These are phyloP conservation scores for Drosophila guanche DNA, from an alignment of 1,140 invertebrate genomes.

Conservation along the genomic window DNA sequence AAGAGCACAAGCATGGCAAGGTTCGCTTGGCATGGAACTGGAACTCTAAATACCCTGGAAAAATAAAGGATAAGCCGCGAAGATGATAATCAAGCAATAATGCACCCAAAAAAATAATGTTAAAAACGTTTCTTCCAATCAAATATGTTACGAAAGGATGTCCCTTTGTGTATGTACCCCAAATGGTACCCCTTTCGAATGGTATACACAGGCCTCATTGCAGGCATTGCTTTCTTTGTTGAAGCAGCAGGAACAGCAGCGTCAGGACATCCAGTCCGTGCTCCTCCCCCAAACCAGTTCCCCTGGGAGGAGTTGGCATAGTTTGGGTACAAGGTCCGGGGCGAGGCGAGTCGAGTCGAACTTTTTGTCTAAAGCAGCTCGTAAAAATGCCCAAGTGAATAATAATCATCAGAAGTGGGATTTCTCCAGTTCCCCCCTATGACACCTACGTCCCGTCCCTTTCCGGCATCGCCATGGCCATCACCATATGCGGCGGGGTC, in stretches of 20 bases:
- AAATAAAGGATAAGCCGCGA: not conserved
- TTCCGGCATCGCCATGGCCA: not conserved
- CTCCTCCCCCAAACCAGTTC: too few relatives aligned
- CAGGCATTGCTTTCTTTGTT: too few relatives aligned
- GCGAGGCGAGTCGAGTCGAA: slow-evolving; percentile 60
- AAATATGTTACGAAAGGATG: too few relatives aligned
- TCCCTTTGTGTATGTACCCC: too few relatives aligned
- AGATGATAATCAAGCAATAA: not conserved
- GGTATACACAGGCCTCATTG: too few relatives aligned
- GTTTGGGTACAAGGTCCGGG: slow-evolving; percentile 33
- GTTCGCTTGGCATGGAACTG: too few relatives aligned
- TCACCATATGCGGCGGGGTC: slow-evolving; percentile 40
- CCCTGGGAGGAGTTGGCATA: slow-evolving; percentile 71
- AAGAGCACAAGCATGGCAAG: slow-evolving; percentile 4
- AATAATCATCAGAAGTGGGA: slow-evolving; percentile 78
- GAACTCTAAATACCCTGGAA: slow-evolving; percentile 5
- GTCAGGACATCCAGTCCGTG: too few relatives aligned
- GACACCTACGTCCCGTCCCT: slow-evolving; percentile 17
- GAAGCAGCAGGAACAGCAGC: too few relatives aligned
- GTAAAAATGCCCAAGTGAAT: slow-evolving; percentile 83
- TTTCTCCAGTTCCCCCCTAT: slow-evolving; percentile 6
- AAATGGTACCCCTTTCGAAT: too few relatives aligned
- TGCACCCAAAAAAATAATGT: not conserved
- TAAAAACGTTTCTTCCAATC: not conserved
- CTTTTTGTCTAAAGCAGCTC: slow-evolving; percentile 80